Evolutionary conservation across 2,888 invertebrate species (phyloP).

Genomic region (Protophormia terraenovae): DNA sequence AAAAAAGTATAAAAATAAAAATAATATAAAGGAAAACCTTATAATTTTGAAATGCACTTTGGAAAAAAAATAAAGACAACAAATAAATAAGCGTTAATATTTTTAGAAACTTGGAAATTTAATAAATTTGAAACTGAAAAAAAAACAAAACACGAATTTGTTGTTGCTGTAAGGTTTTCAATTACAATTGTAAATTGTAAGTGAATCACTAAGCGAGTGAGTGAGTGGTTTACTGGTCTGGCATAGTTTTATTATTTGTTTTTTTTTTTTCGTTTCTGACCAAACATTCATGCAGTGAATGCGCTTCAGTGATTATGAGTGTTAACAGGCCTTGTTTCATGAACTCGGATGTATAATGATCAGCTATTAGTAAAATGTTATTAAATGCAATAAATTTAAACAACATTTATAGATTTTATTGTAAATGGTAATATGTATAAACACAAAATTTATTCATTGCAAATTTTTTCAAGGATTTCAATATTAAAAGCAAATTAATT

Average conservation of each 20-base stretch:
- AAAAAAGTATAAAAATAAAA: neutral
- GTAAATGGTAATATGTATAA: neutral
- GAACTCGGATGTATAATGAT: conserved; percentile 43
- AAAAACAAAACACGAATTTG: conserved; percentile 3
- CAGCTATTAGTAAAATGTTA: neutral
- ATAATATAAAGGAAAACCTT: conserved; percentile 42
- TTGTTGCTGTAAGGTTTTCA: conserved; percentile 40
- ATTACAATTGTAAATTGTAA: conserved; percentile 32
- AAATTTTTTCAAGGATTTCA: neutral
- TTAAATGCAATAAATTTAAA: neutral
- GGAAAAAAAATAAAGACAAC: conserved; percentile 9
- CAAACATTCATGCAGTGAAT: conserved; percentile 11
- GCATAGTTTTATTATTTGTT: conserved; percentile 31
- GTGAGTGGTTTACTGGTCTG: conserved; percentile 21
- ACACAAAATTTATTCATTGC: neutral
- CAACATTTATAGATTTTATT: neutral
- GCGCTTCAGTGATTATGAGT: conserved; percentile 61
- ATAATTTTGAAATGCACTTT: conserved; percentile 9
- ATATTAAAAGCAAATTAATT: neutral
- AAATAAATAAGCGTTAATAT: neutral
- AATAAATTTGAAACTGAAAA: conserved; percentile 1
- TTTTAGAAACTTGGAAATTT: conserved; percentile 30
- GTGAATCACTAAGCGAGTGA: conserved; percentile 20
- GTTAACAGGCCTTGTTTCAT: conserved; percentile 58
- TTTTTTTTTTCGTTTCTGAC: neutral